Conservation (phyloP, 1,140 invertebrate genomes). For the Chionoecetes opilio region DNA sequence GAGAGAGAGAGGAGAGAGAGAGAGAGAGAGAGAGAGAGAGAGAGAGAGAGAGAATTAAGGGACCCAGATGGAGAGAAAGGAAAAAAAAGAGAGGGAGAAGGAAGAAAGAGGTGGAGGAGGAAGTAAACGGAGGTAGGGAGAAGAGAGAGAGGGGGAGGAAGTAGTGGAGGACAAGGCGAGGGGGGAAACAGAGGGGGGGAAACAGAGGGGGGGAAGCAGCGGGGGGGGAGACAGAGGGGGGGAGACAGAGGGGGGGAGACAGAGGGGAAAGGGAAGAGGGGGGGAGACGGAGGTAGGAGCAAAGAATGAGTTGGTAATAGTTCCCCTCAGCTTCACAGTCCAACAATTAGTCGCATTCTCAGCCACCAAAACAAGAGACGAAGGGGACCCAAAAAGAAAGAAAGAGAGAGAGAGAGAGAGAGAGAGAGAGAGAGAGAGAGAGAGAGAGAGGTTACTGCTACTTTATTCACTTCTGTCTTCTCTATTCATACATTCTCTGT, state of each 20-base stretch:
- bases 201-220: background rate
- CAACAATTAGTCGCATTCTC: slow-evolving; percentile 29
- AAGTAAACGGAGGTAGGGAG: background rate
- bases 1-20: background rate
- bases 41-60: background rate
- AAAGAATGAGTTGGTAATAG: background rate
- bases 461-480: too few relatives aligned
- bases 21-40: background rate
- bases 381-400: background rate
- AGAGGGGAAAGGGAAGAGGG: background rate
- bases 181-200: background rate
- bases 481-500: too few relatives aligned
- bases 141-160: background rate
- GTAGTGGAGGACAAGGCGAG: background rate
- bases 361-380: background rate
- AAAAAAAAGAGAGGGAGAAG: background rate
- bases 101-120: background rate
- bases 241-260: background rate
- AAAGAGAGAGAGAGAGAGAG: background rate
- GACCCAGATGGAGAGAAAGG: background rate
- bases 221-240: background rate
- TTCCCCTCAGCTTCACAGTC: background rate
- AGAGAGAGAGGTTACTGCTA: too few relatives aligned
- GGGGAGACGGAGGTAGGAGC: background rate
- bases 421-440: too few relatives aligned